Evolutionary conservation across 2,797 vertebrate genomes (phyloP).

Genomic region (Syngnathus acus): DNA sequence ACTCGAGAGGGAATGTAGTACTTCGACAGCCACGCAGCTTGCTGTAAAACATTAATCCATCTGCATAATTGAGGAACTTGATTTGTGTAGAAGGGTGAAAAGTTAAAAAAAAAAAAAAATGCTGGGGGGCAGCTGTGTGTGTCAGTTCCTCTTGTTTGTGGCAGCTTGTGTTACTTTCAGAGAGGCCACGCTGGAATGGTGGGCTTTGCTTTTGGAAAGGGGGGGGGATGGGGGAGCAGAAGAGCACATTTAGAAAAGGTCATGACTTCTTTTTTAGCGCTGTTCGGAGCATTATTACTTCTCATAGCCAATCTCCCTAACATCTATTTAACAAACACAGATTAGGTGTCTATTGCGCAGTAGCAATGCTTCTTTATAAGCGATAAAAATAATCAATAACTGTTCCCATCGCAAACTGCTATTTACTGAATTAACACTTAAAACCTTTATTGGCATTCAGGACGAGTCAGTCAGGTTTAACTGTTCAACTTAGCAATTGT

Average conservation of each 20-base stretch:
- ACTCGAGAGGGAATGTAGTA: neutral
- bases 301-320: too few relatives aligned
- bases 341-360: too few relatives aligned
- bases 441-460: neutral
- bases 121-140: slow-evolving; percentile 62
- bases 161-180: slow-evolving; percentile 58
- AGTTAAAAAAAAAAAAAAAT: neutral
- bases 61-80: neutral
- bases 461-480: neutral
- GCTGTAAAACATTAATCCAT: neutral
- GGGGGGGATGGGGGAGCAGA: slow-evolving; percentile 4
- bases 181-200: slow-evolving; percentile 31
- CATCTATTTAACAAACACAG: too few relatives aligned
- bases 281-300: too few relatives aligned
- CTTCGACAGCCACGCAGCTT: neutral
- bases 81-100: neutral
- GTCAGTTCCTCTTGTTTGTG: slow-evolving; percentile 66
- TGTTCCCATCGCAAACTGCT: neutral
- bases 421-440: neutral
- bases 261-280: neutral
- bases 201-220: neutral
- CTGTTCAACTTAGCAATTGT: neutral
- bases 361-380: too few relatives aligned
- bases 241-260: slow-evolving; percentile 17
- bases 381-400: too few relatives aligned